These are phyloP conservation scores for Orthonevra nobilis DNA, from an alignment of 2,888 invertebrate genomes.

Conservation along the genomic window DNA sequence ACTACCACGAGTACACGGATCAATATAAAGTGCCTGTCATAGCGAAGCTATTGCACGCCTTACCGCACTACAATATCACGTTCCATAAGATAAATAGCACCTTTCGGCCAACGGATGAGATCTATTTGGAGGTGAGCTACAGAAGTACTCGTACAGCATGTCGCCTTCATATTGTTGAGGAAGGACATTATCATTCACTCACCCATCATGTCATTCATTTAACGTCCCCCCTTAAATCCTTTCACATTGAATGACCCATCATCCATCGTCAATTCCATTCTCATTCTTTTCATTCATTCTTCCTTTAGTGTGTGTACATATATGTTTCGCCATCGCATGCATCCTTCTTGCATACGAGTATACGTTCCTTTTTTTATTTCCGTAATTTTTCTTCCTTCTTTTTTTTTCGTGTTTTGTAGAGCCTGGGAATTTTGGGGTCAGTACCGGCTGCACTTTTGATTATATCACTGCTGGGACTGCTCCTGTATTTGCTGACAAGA, in stretches of 20 bases:
- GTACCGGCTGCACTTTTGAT: constrained; percentile 97
- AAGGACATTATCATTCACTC: constrained; percentile 33
- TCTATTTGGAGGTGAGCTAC: constrained; percentile 90
- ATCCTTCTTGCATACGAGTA: constrained; percentile 9
- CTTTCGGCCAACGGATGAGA: constrained; percentile 93
- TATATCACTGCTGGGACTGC: constrained; percentile 91
- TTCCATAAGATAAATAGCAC: constrained; percentile 94
- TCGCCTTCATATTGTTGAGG: constrained; percentile 9
- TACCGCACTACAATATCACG: constrained; percentile 96
- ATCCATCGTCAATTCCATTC: constrained; percentile 5
- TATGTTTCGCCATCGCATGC: too few relatives aligned
- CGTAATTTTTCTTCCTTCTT: constrained; percentile 5
- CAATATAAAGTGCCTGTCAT: constrained; percentile 91
- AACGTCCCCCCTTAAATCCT: constrained; percentile 1
- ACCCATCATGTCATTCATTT: constrained; percentile 24
- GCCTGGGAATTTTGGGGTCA: constrained; percentile 94
- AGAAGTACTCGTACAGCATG: too few relatives aligned
- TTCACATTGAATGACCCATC: neutral
- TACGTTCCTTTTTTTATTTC: constrained; percentile 1
- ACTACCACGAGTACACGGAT: constrained; percentile 83
- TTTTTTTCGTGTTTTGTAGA: constrained; percentile 82
- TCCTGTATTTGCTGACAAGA: constrained; percentile 95
- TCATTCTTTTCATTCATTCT: neutral
- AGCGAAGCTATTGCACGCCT: constrained; percentile 91
- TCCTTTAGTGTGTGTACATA: too few relatives aligned